Evolutionary conservation across 2,888 invertebrate species (phyloP), one percentile per base, ranked within the genome.

Genomic region (Aplocera efformata): DNA sequence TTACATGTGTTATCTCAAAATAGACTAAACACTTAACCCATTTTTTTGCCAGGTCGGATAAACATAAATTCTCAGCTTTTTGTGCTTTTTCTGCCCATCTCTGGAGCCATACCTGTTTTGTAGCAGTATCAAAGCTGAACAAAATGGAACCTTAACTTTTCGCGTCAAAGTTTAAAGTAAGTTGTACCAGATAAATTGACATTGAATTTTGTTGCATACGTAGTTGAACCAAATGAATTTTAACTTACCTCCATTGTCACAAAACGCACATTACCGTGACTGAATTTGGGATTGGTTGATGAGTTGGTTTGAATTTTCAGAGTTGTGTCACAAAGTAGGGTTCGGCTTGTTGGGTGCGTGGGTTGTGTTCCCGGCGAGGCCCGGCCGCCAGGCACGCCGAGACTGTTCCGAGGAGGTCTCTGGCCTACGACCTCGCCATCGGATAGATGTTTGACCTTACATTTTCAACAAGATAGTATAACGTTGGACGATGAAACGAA

Each of bases 21-120:
- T 71, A 66, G 59, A 63, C 63, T 72, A 75, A 71, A 79, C 74
- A 77, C 76, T 78, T 75, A 75, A 73, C 75, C 75, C 69, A 74
- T 71, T 78, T 79, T 45, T 79, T 79, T 75, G 64, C 60, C 42
- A 50, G 58, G 62, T 64, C 53, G 62, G 50, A 72, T 72, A 67
- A 67, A 68, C 70, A 78, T 78, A 72, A 78, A 81, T 78, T 75
- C 69, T 61, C 42, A 50, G 34, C 13, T 40, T 71, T 76, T 63
- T 65, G n/a, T n/a, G 7, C 22, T 58, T 67, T 74, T 60, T 63
- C 55, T 50, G 52, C 57, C 48, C 50, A 40, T 40, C 40, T 40
- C 17, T n/a, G 33, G 35, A 39, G 32, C 23, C 56, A 56, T 61
- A 42, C 54, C 60, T 52, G 51, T 52, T 63, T 77, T 17, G 13